Evolutionary conservation across 2,113 vertebrate species (phyloP).

Genomic region (Desmodus rotundus): DNA sequence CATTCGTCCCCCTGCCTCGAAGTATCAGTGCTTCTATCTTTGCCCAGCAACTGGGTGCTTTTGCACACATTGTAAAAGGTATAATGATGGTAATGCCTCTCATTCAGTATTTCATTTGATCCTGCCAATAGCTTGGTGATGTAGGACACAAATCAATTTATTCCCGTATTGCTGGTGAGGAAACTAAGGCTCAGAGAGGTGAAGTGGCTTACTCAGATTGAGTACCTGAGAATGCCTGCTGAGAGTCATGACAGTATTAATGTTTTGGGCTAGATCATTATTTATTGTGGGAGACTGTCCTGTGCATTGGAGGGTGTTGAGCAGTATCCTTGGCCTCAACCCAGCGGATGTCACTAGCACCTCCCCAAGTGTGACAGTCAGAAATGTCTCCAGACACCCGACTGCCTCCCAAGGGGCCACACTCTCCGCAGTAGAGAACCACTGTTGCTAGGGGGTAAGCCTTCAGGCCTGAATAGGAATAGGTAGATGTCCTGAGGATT

Average conservation of each 20-base stretch:
- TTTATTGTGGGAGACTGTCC: background rate
- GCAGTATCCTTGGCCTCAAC: background rate
- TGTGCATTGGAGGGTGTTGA: background rate
- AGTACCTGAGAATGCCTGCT: background rate
- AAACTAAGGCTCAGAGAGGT: slow-evolving; percentile 6
- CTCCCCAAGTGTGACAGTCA: background rate
- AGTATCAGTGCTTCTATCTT: background rate
- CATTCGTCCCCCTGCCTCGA: background rate
- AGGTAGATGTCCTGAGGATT: background rate
- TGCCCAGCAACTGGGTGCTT: background rate
- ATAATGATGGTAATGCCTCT: background rate
- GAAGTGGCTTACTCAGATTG: background rate
- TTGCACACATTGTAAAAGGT: background rate
- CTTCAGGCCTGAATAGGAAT: background rate
- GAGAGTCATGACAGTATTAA: background rate
- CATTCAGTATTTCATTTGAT: background rate
- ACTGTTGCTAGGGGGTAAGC: background rate
- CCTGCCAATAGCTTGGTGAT: background rate
- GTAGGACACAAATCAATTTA: background rate
- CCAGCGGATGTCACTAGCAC: background rate
- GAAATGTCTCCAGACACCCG: background rate
- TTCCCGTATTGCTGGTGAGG: background rate
- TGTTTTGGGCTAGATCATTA: background rate
- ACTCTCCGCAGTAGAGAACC: background rate
- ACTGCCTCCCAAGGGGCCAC: background rate